Evolutionary conservation across 2,113 vertebrate species (phyloP), one percentile per base, ranked within the genome.

Genomic region (Istiophorus platypterus): DNA sequence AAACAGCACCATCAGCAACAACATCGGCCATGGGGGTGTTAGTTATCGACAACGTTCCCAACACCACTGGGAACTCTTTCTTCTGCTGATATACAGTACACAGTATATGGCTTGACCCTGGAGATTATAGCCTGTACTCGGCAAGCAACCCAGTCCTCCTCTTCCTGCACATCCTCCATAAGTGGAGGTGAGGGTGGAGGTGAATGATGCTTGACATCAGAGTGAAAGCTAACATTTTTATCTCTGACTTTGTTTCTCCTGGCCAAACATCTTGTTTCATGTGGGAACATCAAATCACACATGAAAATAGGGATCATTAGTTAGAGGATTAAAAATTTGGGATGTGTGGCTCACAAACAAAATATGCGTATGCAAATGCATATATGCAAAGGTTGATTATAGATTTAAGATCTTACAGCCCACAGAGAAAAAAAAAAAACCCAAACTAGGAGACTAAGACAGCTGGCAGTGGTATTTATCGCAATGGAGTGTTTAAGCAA

Each of bases 391-490:
- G 49, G 4, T 22, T 51, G 26, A 67, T 67, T 31, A 59, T 20
- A 49, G 52, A 63, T 47, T 76, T 76, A 20, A 34, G 51, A 73
- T 61, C 34, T 2, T 65, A 75, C 58, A 54, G 31, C 7, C 7
- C 17, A 14, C 9, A 4, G 41, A 4, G 31, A 20, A 22, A 42
- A 18, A 14, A 63, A 56, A 27, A 29, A 22, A 72, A 12, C 24
- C 29, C 51, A 29, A 54, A 15, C 11, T 7, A 13, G 69, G 58
- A 39, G 63, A 22, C 49, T 47, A 56, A 61, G 56, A 74, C 7
- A 72, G 22, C 14, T 17, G 63, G 70, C 74, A 31, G 51, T 81
- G 72, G 45, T 69, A 62, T 81, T 77, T 62, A 73, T 49, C 45
- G 31, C 75, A 24, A 20, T 14, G 6, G 10, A 56, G 47, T 69